phyloP scores from a whole-genome alignment of 2,888 invertebrate genomes.

The Drosophila crucigera region DNA sequence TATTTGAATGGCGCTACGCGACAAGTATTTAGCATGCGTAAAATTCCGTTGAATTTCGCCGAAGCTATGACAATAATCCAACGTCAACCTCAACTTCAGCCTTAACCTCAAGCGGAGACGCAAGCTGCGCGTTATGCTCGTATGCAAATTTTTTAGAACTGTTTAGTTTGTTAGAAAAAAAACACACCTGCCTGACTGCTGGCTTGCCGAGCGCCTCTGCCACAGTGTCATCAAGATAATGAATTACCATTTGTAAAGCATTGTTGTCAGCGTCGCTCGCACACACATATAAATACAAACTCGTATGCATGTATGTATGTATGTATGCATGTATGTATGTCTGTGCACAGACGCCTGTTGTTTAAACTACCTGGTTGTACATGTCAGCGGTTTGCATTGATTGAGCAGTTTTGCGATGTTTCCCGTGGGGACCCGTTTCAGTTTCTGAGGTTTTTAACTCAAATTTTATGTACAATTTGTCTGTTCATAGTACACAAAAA shows the following conservation, averaged over 20 bases:
- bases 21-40: conserved; percentile 67
- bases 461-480: not conserved
- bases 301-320: not conserved
- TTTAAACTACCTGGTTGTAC: not conserved
- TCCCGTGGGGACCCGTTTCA: not conserved
- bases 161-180: conserved; percentile 22
- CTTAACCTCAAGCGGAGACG: not conserved
- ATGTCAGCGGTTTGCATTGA: conserved; percentile 8
- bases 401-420: not conserved
- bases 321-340: not conserved
- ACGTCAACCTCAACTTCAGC: conserved; percentile 5
- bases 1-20: conserved; percentile 24
- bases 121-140: conserved; percentile 6
- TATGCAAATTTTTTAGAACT: conserved; percentile 64
- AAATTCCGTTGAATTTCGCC: conserved; percentile 71
- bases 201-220: not conserved
- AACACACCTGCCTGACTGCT: not conserved
- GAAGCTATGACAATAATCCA: conserved; percentile 53
- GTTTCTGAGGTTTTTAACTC: not conserved
- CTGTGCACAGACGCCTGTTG: not conserved
- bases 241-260: conserved; percentile 67
- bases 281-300: not conserved
- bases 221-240: conserved; percentile 67
- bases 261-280: conserved; percentile 29
- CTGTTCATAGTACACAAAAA: not conserved